Evolutionary conservation across 2,888 invertebrate genomes (phyloP).

Genomic region (Iselma pallidipennis): DNA sequence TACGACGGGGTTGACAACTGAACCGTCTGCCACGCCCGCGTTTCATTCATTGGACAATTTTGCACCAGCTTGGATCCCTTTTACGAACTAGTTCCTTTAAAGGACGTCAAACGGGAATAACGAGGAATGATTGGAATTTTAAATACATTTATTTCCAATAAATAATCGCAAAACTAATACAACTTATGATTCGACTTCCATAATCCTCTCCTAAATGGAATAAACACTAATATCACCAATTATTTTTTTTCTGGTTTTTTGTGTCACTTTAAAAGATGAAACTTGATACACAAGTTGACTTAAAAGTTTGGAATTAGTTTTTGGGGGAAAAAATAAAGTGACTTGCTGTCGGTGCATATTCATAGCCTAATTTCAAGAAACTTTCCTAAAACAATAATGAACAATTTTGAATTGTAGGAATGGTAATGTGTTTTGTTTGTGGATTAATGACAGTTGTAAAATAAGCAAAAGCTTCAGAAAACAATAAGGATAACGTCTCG

Average conservation of each 20-base stretch:
- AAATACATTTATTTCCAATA: neutral
- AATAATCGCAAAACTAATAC: neutral
- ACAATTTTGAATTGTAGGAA: neutral
- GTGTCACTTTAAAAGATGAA: neutral
- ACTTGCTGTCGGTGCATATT: neutral
- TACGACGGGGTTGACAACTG: constrained; percentile 1
- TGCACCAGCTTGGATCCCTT: neutral
- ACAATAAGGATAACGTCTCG: no score
- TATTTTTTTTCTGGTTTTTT: neutral
- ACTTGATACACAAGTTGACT: neutral
- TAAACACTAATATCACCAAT: no score
- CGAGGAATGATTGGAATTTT: neutral
- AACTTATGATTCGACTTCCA: no score
- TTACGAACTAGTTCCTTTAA: neutral
- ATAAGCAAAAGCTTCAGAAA: no score
- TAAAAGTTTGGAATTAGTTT: neutral
- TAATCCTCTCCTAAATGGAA: no score
- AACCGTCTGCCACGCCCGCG: neutral
- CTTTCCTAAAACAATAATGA: neutral
- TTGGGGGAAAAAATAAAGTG: neutral
- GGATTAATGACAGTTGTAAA: no score
- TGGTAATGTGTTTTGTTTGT: neutral
- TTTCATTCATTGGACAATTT: neutral
- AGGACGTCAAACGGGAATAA: neutral
- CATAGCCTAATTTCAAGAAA: neutral